These are phyloP conservation scores for Caenorhabditis imperialis DNA, from an alignment of 2,888 invertebrate species.

Conservation along the genomic window DNA sequence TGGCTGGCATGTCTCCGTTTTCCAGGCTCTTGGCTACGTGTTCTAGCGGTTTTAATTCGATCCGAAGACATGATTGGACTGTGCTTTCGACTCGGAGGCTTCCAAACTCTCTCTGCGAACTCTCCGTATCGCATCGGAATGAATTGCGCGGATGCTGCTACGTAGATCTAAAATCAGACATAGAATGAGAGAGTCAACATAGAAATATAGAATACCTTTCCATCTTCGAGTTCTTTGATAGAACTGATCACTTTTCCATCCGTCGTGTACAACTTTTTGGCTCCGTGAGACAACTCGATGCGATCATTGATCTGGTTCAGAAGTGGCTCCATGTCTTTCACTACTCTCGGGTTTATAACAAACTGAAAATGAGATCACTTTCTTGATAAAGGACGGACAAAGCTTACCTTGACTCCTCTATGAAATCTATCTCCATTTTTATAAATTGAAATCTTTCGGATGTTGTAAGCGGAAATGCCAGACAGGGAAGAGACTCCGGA, in stretches of 20 bases:
- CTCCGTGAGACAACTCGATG: conserved; percentile 52
- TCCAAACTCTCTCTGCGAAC: conserved; percentile 45
- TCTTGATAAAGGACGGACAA: no score
- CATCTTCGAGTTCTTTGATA: conserved; percentile 50
- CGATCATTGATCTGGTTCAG: conserved; percentile 55
- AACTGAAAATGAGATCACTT: conserved; percentile 28
- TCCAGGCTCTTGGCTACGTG: conserved; percentile 48
- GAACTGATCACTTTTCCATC: conserved; percentile 45
- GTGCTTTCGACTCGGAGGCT: conserved; percentile 54
- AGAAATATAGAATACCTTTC: conserved; percentile 28
- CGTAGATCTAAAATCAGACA: conserved; percentile 43
- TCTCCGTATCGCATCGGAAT: conserved; percentile 54
- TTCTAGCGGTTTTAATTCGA: conserved; percentile 52
- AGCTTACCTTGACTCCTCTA: conserved; percentile 52
- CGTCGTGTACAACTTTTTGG: conserved; percentile 43
- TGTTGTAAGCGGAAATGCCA: conserved; percentile 41
- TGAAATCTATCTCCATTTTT: conserved; percentile 57
- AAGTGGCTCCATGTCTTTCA: conserved; percentile 48
- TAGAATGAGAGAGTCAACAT: no score
- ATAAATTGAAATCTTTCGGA: conserved; percentile 46
- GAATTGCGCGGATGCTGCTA: conserved; percentile 53
- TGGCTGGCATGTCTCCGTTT: conserved; percentile 8
- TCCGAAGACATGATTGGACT: conserved; percentile 54
- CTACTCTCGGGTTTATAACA: conserved; percentile 52
- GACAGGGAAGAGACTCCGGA: conserved; percentile 57